Percentiles rank a stretch among this genome's conserved stretches.
Evolutionary conservation across 2,888 invertebrate genomes (phyloP).

Genomic region (Ornithoptera alexandrae): DNA sequence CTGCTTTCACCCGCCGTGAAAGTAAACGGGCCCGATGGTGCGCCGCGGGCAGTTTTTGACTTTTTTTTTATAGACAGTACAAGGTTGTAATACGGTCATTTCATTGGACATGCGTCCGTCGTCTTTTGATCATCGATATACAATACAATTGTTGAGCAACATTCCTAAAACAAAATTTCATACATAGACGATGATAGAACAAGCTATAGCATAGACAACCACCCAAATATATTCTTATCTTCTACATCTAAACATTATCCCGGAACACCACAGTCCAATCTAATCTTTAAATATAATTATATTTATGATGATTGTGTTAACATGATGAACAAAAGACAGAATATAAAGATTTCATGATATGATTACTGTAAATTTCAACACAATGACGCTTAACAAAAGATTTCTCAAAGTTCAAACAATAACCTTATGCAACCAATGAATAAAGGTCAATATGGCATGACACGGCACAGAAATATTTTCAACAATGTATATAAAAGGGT

Average conservation of each 20-base stretch:
- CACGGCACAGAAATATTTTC: background rate
- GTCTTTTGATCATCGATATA: background rate
- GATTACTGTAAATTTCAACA: background rate
- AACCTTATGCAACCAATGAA: constrained; percentile 1
- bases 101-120: background rate
- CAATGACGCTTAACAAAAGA: background rate
- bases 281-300: too few species aligned
- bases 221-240: too few species aligned
- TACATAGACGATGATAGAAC: background rate
- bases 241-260: too few species aligned
- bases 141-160: background rate
- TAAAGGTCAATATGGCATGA: constrained; percentile 11
- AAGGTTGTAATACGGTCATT: constrained; percentile 10
- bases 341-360: background rate
- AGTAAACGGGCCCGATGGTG: constrained; percentile 29
- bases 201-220: background rate
- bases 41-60: constrained; percentile 18
- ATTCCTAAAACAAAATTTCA: background rate
- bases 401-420: background rate
- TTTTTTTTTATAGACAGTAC: constrained; percentile 22
- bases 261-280: background rate
- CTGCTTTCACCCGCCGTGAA: constrained; percentile 34
- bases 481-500: background rate
- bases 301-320: too few species aligned
- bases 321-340: background rate